Evolutionary conservation across 2,888 invertebrate genomes (phyloP).

Genomic region (Apotomis betuletana): DNA sequence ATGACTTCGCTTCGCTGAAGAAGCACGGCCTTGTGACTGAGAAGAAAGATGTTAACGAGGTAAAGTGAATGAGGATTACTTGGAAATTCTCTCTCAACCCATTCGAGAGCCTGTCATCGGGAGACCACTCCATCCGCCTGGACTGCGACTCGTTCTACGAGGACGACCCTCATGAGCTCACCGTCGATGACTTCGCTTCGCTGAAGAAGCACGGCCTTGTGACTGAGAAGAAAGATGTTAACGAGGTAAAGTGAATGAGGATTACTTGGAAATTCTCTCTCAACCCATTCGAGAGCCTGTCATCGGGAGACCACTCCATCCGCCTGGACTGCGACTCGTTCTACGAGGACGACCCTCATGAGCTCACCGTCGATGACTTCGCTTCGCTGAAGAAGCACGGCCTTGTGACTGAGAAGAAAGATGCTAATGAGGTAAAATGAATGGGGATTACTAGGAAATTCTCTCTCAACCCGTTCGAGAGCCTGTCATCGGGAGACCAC

Average conservation of each 20-base stretch:
- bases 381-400: constrained; percentile 78
- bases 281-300: constrained; percentile 74
- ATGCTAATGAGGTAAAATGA: constrained; percentile 67
- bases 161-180: constrained; percentile 71
- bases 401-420: constrained; percentile 68
- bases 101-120: constrained; percentile 67
- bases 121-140: constrained; percentile 72
- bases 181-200: constrained; percentile 77
- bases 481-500: constrained; percentile 62
- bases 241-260: constrained; percentile 60
- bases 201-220: constrained; percentile 77
- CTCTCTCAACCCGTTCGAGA: constrained; percentile 76
- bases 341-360: constrained; percentile 69
- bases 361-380: constrained; percentile 76
- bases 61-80: constrained; percentile 41
- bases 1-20: constrained; percentile 77
- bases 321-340: constrained; percentile 74
- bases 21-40: constrained; percentile 73
- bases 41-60: constrained; percentile 74
- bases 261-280: constrained; percentile 55
- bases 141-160: constrained; percentile 74
- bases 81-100: constrained; percentile 68
- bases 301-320: constrained; percentile 70
- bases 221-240: constrained; percentile 68
- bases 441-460: constrained; percentile 45